Evolutionary conservation across 2,113 vertebrate genomes (phyloP), one percentile per base, ranked within the genome.

Genomic region (Chelonoidis abingdonii): DNA sequence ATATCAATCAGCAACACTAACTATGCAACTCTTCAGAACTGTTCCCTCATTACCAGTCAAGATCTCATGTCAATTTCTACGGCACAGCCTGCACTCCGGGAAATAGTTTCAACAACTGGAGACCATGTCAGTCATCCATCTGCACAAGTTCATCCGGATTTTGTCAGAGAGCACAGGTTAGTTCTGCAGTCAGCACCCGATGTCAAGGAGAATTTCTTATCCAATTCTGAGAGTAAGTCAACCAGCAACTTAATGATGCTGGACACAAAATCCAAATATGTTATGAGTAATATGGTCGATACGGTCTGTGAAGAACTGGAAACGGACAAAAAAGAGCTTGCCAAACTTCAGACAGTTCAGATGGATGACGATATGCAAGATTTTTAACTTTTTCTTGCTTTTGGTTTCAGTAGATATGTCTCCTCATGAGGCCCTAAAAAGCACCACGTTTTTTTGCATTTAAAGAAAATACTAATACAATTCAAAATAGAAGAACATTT

Each of bases 311-410:
- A 99, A 95, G 99, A 99, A 93, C 98, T 99, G 98, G 99, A 99
- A 96, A 98, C 98, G 11, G 99, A 99, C 95, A 99, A 99, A 97
- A 99, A 99, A 96, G 99, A 99, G 97, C 98, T 99, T 96, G 99
- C 99, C 98, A 99, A 99, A 98, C 99, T 99, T 98, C 99, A 99
- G 94, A 99, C 99, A 95, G 99, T 99, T 96, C 99, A 99, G 95
- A 98, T 99, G 99, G 99, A 99, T 91, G 99, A 99, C 98, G 99
- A 99, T 97, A 99, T 99, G 98, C 98, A 99, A 98, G 99, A 99
- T 97, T 98, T 99, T 96, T 99, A 98, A 98, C 14, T 76, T 93
- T 92, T 93, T 92, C 76, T 96, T 93, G 78, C 86, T 96, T 94
- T 97, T 90, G 95, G 35, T 97, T 98, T 98, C 85, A 96, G 56